These are phyloP conservation scores for Acronicta leporina DNA, from an alignment of 2,888 invertebrate genomes.

Conservation along the genomic window DNA sequence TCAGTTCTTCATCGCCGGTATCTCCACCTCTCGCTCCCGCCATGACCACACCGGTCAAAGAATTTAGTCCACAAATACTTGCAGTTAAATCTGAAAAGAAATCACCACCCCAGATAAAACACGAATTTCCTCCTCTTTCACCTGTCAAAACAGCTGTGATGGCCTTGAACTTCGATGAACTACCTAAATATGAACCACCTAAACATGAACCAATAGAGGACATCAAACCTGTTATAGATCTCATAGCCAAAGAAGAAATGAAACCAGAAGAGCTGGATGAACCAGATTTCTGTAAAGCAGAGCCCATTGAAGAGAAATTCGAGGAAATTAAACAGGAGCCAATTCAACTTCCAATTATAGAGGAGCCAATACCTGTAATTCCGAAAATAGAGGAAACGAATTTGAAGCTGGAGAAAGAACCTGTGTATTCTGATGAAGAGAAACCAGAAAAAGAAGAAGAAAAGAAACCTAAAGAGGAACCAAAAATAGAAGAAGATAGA, in stretches of 20 bases:
- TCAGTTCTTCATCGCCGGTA: slow-evolving; percentile 78
- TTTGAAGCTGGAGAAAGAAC: slow-evolving; percentile 65
- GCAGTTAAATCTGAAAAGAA: slow-evolving; percentile 75
- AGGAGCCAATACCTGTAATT: slow-evolving; percentile 32
- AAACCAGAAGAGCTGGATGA: slow-evolving; percentile 81
- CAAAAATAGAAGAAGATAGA: slow-evolving; percentile 73
- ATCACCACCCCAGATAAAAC: slow-evolving; percentile 75
- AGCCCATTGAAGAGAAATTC: slow-evolving; percentile 63
- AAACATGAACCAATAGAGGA: slow-evolving; percentile 73
- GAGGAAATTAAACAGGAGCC: slow-evolving; percentile 55
- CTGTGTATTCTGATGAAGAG: slow-evolving; percentile 67
- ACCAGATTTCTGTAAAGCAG: slow-evolving; percentile 74
- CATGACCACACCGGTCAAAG: slow-evolving; percentile 74
- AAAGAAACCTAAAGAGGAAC: slow-evolving; percentile 57
- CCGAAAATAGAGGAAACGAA: slow-evolving; percentile 48
- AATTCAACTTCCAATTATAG: slow-evolving; percentile 28
- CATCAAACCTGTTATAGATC: slow-evolving; percentile 76
- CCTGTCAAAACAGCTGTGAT: slow-evolving; percentile 70
- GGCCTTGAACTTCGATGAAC: slow-evolving; percentile 75
- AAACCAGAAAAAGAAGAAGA: slow-evolving; percentile 59
- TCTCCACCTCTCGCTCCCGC: slow-evolving; percentile 74
- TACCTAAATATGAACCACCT: slow-evolving; percentile 73
- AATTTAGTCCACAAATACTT: slow-evolving; percentile 62
- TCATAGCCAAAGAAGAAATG: slow-evolving; percentile 83
- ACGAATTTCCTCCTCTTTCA: slow-evolving; percentile 76